A percentile compares a stretch with the other conserved stretches of the same genome.
Conservation (phyloP, 2,888 invertebrate genomes). For the Mythimna loreyi region DNA sequence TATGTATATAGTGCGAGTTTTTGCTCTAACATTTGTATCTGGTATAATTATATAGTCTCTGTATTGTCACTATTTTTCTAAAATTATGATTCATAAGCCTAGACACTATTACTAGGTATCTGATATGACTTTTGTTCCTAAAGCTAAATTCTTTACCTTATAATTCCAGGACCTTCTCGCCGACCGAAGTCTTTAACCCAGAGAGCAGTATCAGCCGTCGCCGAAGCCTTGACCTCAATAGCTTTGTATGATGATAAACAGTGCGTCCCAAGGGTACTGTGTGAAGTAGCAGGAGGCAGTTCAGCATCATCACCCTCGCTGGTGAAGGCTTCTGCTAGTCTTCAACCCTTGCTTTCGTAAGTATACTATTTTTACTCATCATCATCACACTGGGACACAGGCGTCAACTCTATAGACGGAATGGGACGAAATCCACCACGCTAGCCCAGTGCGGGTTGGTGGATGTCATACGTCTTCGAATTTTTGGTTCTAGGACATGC, state of each 20-base stretch:
- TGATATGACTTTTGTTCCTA: not conserved
- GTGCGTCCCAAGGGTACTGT: constrained; percentile 95
- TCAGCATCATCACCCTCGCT: constrained; percentile 70
- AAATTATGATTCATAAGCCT: too few species aligned
- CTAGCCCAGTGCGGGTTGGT: too few species aligned
- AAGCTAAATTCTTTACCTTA: not conserved
- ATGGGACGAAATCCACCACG: too few species aligned
- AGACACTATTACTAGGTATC: too few species aligned
- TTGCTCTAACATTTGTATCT: too few species aligned
- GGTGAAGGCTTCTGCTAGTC: constrained; percentile 82
- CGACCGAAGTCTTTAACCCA: constrained; percentile 74
- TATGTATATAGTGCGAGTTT: too few species aligned
- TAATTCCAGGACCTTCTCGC: constrained; percentile 71
- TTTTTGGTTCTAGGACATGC: too few species aligned
- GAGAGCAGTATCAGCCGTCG: constrained; percentile 80
- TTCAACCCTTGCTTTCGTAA: constrained; percentile 92
- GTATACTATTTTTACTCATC: constrained; percentile 68
- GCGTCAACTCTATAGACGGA: too few species aligned
- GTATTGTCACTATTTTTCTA: too few species aligned
- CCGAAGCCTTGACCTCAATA: constrained; percentile 83
- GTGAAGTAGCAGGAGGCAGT: constrained; percentile 93
- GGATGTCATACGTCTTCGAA: too few species aligned
- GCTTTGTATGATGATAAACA: constrained; percentile 94
- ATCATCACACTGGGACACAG: too few species aligned
- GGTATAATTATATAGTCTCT: too few species aligned